Conservation (phyloP, 1,140 invertebrate species). For the Heliconius eleuchia region DNA sequence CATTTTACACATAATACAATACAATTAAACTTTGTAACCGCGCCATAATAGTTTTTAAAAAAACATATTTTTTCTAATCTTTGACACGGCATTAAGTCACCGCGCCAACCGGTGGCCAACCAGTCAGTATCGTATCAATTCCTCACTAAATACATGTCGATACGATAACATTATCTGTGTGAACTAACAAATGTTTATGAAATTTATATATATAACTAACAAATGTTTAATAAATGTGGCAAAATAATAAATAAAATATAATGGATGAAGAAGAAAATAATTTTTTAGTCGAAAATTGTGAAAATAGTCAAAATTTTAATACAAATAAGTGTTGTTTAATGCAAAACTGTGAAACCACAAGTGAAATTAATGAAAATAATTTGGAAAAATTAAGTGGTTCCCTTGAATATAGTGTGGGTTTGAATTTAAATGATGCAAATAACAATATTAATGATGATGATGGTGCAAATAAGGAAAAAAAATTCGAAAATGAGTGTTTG, state of each 20-base stretch:
- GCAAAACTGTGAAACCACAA: background rate
- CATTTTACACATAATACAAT: too few relatives aligned
- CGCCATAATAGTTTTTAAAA: background rate
- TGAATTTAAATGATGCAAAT: background rate
- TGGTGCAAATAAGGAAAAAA: background rate
- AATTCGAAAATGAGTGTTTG: background rate
- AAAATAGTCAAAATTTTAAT: background rate
- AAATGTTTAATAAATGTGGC: background rate
- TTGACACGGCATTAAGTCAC: slow-evolving; percentile 43
- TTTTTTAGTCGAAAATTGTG: background rate
- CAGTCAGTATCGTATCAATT: slow-evolving; percentile 37
- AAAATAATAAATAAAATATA: background rate
- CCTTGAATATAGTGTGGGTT: background rate
- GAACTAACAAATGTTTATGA: slow-evolving; percentile 8
- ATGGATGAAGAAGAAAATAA: slow-evolving; percentile 31
- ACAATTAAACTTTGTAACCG: background rate
- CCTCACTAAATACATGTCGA: slow-evolving; percentile 32
- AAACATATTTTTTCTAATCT: slow-evolving; percentile 39
- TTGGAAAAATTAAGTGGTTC: background rate
- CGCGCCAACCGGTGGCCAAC: slow-evolving; percentile 38
- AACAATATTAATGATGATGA: slow-evolving; percentile 8
- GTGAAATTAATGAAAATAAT: background rate
- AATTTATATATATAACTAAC: slow-evolving; percentile 14
- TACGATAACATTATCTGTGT: slow-evolving; percentile 39
- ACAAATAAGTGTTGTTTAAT: background rate